Percentiles rank a stretch among this genome's conserved stretches.
These are phyloP conservation scores for Gracilinanus agilis DNA, from an alignment of 2,113 vertebrate genomes.

Conservation along the genomic window DNA sequence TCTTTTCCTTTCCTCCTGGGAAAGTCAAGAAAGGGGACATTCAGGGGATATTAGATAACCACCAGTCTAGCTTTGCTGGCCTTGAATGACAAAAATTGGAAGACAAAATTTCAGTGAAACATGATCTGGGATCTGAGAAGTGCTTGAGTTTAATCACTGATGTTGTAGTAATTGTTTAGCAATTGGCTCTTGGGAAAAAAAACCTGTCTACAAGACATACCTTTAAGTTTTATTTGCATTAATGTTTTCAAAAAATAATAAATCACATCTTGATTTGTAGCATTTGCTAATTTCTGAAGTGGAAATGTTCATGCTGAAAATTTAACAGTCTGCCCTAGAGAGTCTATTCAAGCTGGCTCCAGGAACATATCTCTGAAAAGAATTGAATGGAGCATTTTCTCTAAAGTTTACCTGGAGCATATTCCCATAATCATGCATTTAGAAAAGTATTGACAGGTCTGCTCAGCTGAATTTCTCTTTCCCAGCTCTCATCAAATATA, in stretches of 20 bases:
- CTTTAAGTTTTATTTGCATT: neutral
- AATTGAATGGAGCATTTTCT: neutral
- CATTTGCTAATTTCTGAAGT: neutral
- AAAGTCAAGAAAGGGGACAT: neutral
- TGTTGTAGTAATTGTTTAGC: neutral
- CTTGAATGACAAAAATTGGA: neutral
- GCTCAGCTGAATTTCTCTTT: neutral
- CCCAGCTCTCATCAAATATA: neutral
- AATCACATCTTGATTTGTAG: neutral
- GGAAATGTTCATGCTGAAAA: neutral
- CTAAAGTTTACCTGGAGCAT: neutral
- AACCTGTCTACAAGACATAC: neutral
- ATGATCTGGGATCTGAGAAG: neutral
- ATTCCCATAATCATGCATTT: neutral
- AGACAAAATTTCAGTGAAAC: neutral
- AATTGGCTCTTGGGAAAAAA: neutral
- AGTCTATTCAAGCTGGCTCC: neutral
- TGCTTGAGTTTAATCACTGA: neutral
- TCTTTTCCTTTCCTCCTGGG: neutral
- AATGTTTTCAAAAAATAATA: neutral
- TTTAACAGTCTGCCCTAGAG: neutral
- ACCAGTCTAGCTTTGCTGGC: neutral
- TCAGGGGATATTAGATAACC: neutral
- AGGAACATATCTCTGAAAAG: neutral
- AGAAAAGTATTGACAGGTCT: neutral